Evolutionary conservation across 1,140 invertebrate genomes (phyloP), one percentile per base, ranked within the genome.

Genomic region (Megathymus violae): DNA sequence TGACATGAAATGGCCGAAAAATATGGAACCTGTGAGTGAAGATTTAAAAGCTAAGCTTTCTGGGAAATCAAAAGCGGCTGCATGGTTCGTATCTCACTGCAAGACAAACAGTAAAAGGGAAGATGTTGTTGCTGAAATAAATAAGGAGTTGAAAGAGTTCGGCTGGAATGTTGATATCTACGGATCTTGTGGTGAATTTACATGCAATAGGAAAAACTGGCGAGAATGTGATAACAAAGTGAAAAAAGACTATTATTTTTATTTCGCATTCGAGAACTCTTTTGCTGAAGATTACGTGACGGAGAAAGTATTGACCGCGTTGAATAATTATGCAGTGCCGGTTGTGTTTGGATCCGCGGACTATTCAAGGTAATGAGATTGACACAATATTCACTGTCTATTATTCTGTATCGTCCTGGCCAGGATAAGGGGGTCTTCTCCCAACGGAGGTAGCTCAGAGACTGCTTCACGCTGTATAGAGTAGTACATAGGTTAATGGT

Each of bases 11-110:
- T 86, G 83, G 76, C 66, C 71, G 16, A 78, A 76, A 60, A 4
- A 62, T n/a, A 88, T 90, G 80, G 51, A 70, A 9, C 72, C 81
- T 9, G 56, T 83, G 6, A 67, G 54, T 38, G 62, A 83, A 1
- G 70, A 76, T 9, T 58, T 78, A 1, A 82, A 79, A 62, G 14
- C 62, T 4, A 76, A 71, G 40, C 79, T 92, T 31, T 83, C 63
- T 41, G 82, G 52, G 9, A 91, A 92, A 62, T 88, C 56, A 4
- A 91, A 86, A 69, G 74, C 86, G 9, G 93, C 93, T 0, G 92
- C 92, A 0, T 95, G 94, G 94, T 92, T 95, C 62, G 93, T 94
- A 1, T 94, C 93, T 44, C 94, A 95, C 72, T 96, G 95, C 71
- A 9, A 71, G 1, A 85, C 93, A 0, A 68, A 64, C 7, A 93